phyloP scores from a whole-genome alignment of 1,140 invertebrate species.

The Lerema accius region DNA sequence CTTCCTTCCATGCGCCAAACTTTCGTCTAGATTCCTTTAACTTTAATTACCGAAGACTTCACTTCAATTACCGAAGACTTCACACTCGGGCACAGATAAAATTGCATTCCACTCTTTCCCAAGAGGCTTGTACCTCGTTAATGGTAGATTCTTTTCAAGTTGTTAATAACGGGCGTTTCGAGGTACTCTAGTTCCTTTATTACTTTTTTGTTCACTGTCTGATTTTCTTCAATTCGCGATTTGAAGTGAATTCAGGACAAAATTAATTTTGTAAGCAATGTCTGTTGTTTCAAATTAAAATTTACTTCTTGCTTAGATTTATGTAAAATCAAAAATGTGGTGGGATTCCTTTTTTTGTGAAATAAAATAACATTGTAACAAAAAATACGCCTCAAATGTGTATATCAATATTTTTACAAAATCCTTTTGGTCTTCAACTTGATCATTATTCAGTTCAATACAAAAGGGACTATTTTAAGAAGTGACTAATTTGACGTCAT shows the following conservation, averaged over 20 bases:
- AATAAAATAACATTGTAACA: no score
- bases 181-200: slow-evolving; percentile 15
- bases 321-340: no score
- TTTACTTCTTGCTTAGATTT: no score
- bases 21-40: slow-evolving; percentile 39
- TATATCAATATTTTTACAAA: no score
- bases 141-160: slow-evolving; percentile 25
- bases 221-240: background rate
- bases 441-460: no score
- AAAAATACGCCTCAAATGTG: no score
- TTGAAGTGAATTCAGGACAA: slow-evolving; percentile 18
- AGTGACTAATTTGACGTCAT: no score
- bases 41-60: slow-evolving; percentile 42
- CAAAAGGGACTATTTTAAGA: no score
- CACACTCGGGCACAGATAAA: slow-evolving; percentile 38
- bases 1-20: slow-evolving; percentile 29
- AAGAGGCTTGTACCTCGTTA: slow-evolving; percentile 20
- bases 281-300: no score
- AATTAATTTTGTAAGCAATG: background rate
- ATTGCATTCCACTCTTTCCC: slow-evolving; percentile 41
- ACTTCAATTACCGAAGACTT: slow-evolving; percentile 27
- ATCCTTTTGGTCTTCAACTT: no score
- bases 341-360: no score
- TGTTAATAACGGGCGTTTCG: slow-evolving; percentile 29
- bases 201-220: slow-evolving; percentile 16